A percentile compares a stretch with the other conserved stretches of the same genome.
Evolutionary conservation across 1,140 invertebrate species (phyloP).

Genomic region (Diabrotica undecimpunctata): DNA sequence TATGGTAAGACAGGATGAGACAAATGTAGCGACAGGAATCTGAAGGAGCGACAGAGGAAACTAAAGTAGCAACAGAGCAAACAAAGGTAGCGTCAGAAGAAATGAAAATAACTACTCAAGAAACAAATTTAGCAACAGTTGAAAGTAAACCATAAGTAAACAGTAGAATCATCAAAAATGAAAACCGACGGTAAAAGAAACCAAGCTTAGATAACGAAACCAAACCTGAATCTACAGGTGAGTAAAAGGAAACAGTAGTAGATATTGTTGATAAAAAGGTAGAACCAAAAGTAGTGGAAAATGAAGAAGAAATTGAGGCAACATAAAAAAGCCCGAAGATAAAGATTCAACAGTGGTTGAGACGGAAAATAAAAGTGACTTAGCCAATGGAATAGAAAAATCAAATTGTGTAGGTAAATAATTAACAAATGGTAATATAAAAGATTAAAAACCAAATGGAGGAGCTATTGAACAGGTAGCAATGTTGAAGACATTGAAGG

Average conservation of each 20-base stretch:
- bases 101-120: neutral
- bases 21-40: slow-evolving; percentile 13
- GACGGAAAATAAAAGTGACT: slow-evolving; percentile 27
- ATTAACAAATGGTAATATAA: slow-evolving; percentile 8
- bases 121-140: neutral
- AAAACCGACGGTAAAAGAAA: slow-evolving; percentile 11
- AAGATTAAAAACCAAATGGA: slow-evolving; percentile 10
- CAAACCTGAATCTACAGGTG: too few species aligned
- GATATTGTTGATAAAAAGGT: neutral
- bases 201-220: too few species aligned
- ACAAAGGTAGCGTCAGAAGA: neutral
- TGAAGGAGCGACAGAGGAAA: too few species aligned
- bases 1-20: slow-evolving; percentile 26
- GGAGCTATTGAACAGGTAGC: neutral
- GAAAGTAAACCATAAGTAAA: neutral
- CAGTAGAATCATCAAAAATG: neutral
- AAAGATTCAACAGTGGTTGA: slow-evolving; percentile 7
- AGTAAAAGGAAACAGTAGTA: slow-evolving; percentile 3
- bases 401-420: slow-evolving; percentile 14
- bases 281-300: slow-evolving; percentile 10
- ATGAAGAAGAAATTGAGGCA: neutral
- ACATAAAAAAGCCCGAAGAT: slow-evolving; percentile 13
- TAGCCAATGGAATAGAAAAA: slow-evolving; percentile 28
- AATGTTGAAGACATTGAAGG: slow-evolving; percentile 24
- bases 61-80: too few species aligned